These are phyloP conservation scores for Lysiphlebus fabarum DNA, from an alignment of 1,140 invertebrate genomes.

Conservation along the genomic window DNA sequence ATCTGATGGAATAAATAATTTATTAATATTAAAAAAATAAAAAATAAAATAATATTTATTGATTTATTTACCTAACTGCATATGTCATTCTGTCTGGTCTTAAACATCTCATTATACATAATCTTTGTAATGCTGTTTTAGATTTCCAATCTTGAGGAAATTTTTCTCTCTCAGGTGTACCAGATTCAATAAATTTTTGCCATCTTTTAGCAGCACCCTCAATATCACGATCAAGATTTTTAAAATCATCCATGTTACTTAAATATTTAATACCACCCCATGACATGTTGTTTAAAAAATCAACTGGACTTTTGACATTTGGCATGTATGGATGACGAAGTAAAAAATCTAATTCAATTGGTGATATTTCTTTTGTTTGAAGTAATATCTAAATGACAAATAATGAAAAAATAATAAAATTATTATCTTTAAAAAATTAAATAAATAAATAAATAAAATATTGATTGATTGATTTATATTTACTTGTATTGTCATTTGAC, in stretches of 20 bases:
- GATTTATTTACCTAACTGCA: constrained; percentile 50
- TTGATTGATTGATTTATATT: too few species aligned
- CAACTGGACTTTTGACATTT: constrained; percentile 70
- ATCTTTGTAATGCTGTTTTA: constrained; percentile 79
- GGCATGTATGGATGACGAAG: constrained; percentile 72
- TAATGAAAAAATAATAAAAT: constrained; percentile 16
- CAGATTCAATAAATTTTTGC: constrained; percentile 89
- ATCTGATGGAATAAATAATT: constrained; percentile 42
- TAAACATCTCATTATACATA: constrained; percentile 89
- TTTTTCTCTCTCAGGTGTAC: constrained; percentile 89
- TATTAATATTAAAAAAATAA: neutral
- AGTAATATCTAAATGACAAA: constrained; percentile 62
- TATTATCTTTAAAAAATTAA: constrained; percentile 3
- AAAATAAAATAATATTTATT: neutral
- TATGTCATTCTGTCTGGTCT: constrained; percentile 88
- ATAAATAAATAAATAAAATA: too few species aligned
- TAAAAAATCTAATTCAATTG: constrained; percentile 81
- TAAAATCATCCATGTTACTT: constrained; percentile 75
- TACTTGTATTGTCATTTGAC: constrained; percentile 85
- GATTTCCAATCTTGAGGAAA: constrained; percentile 97
- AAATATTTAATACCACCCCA: constrained; percentile 89
- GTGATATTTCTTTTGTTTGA: constrained; percentile 66
- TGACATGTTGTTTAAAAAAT: constrained; percentile 76
- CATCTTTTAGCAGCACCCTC: constrained; percentile 87
- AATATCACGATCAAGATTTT: constrained; percentile 87